phyloP scores from a whole-genome alignment of 2,113 vertebrate species.

The Glaucidium brasilianum region DNA sequence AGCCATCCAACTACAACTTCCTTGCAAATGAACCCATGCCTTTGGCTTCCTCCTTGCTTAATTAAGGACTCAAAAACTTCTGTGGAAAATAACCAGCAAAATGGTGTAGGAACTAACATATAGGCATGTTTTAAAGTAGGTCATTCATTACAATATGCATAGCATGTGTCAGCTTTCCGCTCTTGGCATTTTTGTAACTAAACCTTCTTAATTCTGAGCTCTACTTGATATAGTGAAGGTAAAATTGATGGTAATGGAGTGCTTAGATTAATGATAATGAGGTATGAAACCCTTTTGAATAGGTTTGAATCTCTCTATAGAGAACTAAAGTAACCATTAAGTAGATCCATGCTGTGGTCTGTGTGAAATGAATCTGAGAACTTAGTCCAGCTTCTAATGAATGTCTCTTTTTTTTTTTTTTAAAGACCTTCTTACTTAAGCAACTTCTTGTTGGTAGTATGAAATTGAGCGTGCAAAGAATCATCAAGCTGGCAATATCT shows the following conservation, averaged over 20 bases:
- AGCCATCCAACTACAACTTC: not conserved
- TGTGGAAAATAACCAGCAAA: not conserved
- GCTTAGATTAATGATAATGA: slow-evolving; percentile 31
- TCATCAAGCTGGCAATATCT: not conserved
- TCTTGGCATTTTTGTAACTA: not conserved
- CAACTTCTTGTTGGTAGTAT: not conserved
- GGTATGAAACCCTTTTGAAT: not conserved
- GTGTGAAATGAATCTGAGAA: not conserved
- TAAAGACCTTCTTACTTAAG: not conserved
- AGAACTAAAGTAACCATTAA: not conserved
- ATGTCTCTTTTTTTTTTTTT: not conserved
- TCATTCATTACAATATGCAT: not conserved
- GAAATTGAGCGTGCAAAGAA: not conserved
- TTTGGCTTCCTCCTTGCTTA: not conserved
- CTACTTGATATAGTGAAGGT: not conserved
- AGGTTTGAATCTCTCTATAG: not conserved
- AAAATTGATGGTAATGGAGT: not conserved
- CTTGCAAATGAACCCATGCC: not conserved
- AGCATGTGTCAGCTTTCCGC: not conserved
- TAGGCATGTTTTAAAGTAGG: slow-evolving; percentile 5
- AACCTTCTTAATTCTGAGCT: slow-evolving; percentile 1
- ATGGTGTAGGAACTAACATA: not conserved
- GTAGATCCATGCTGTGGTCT: not conserved
- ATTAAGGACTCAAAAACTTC: not conserved
- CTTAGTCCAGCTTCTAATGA: not conserved